A percentile compares a stretch with the other conserved stretches of the same genome.
phyloP scores from a whole-genome alignment of 1,140 invertebrate species.

The Aphaenogaster floridana region DNA sequence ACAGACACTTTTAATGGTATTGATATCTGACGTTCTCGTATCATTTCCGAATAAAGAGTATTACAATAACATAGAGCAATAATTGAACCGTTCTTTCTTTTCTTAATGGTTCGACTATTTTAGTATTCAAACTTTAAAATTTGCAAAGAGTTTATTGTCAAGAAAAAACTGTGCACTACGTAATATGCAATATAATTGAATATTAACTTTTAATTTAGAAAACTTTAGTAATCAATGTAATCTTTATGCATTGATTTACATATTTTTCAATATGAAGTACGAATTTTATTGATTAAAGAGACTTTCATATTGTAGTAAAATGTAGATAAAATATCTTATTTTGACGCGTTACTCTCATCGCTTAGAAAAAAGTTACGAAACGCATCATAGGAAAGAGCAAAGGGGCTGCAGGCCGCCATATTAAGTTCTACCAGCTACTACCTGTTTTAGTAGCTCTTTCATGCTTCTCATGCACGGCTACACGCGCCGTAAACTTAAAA shows the following conservation, averaged over 20 bases:
- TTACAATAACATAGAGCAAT: background rate
- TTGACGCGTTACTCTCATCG: background rate
- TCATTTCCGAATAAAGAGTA: background rate
- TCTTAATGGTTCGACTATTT: background rate
- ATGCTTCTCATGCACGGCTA: conserved; percentile 35
- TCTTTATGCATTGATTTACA: background rate
- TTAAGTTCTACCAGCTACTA: conserved; percentile 64
- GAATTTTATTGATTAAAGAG: background rate
- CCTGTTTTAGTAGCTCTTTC: conserved; percentile 60
- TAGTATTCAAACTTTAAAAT: background rate
- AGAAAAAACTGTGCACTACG: background rate
- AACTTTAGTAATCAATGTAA: background rate
- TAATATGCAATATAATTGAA: background rate
- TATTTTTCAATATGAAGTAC: background rate
- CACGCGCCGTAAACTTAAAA: conserved; percentile 59
- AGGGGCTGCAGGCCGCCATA: background rate
- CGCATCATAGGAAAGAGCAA: background rate
- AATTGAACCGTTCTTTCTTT: background rate
- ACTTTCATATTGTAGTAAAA: conserved; percentile 16
- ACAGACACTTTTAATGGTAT: background rate
- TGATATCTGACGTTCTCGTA: background rate
- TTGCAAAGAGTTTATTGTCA: background rate
- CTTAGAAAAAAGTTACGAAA: background rate
- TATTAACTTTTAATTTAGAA: background rate
- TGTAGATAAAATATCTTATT: conserved; percentile 17